Percentiles rank a stretch among this genome's conserved stretches.
These are phyloP conservation scores for Chelon labrosus DNA, from an alignment of 2,797 vertebrate species.

Conservation along the genomic window DNA sequence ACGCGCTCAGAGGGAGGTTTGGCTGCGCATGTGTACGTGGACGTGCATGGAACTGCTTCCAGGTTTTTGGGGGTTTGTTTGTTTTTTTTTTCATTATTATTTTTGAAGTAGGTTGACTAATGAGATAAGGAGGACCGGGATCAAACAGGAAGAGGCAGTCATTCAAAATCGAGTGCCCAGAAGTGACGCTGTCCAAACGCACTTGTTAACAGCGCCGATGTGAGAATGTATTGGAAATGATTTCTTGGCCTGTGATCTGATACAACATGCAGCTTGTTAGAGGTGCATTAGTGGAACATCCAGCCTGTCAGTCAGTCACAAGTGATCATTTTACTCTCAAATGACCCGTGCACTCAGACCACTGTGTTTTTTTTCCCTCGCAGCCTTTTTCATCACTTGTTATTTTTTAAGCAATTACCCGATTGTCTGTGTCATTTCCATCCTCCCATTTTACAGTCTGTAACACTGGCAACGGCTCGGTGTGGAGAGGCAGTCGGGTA, in stretches of 20 bases:
- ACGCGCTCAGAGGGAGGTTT: constrained; percentile 10
- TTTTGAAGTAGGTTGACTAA: constrained; percentile 41
- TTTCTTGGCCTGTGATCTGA: constrained; percentile 4
- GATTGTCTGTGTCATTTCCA: constrained; percentile 42
- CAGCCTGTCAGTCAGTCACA: constrained; percentile 9
- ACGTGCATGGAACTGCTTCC: constrained; percentile 10
- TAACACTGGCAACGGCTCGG: constrained; percentile 37
- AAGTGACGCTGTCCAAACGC: constrained; percentile 19
- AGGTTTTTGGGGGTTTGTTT: constrained; percentile 7
- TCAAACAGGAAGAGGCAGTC: constrained; percentile 37
- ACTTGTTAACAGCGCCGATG: constrained; percentile 12
- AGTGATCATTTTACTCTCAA: constrained; percentile 17
- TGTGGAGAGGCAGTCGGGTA: not conserved
- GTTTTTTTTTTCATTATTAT: not conserved
- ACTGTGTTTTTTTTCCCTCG: not conserved
- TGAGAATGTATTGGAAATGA: constrained; percentile 16
- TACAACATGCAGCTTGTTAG: constrained; percentile 1
- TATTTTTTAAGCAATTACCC: constrained; percentile 39
- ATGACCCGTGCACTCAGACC: constrained; percentile 12
- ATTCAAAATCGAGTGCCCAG: constrained; percentile 35
- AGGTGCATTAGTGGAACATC: constrained; percentile 18
- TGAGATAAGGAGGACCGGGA: constrained; percentile 34
- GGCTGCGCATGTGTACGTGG: constrained; percentile 1
- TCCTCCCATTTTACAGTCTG: constrained; percentile 31
- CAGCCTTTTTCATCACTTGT: constrained; percentile 11